A percentile compares a stretch with the other conserved stretches of the same genome.
These are phyloP conservation scores for Budorcas taxicolor DNA, from an alignment of 2,113 vertebrate genomes.

Conservation along the genomic window DNA sequence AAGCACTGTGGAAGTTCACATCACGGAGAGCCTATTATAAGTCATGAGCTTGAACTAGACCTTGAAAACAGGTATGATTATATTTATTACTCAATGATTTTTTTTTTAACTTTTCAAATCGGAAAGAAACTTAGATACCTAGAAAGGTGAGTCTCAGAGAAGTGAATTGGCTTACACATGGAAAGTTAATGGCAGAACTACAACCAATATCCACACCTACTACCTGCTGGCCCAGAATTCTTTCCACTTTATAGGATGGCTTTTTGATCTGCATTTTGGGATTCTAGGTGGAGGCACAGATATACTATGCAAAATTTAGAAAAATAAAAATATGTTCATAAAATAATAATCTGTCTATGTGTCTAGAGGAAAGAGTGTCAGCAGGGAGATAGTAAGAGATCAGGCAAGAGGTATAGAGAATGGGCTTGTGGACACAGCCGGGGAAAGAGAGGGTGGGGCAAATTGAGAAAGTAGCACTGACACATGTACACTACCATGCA, in stretches of 20 bases:
- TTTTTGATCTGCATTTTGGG: neutral
- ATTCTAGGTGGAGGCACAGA: neutral
- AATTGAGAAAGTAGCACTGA: neutral
- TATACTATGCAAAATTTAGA: neutral
- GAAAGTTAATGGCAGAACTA: neutral
- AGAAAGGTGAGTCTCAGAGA: neutral
- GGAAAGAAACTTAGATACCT: neutral
- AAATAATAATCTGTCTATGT: neutral
- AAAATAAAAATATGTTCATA: conserved; percentile 4
- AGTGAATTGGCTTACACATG: neutral
- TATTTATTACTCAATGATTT: neutral
- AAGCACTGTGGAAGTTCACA: neutral
- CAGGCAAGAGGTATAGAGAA: neutral
- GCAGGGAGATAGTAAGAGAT: neutral
- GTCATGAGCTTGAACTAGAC: neutral
- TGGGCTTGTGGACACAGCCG: neutral
- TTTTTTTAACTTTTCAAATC: conserved; percentile 1
- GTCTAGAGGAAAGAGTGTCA: neutral
- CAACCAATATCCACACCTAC: neutral
- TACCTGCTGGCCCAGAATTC: neutral
- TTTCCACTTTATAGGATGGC: neutral
- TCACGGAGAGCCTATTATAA: neutral
- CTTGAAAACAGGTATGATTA: neutral
- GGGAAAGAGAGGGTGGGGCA: neutral
- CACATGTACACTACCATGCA: neutral